Evolutionary conservation across 2,888 invertebrate genomes (phyloP), one percentile per base, ranked within the genome.

Genomic region (Lasioglossum oenotherae): DNA sequence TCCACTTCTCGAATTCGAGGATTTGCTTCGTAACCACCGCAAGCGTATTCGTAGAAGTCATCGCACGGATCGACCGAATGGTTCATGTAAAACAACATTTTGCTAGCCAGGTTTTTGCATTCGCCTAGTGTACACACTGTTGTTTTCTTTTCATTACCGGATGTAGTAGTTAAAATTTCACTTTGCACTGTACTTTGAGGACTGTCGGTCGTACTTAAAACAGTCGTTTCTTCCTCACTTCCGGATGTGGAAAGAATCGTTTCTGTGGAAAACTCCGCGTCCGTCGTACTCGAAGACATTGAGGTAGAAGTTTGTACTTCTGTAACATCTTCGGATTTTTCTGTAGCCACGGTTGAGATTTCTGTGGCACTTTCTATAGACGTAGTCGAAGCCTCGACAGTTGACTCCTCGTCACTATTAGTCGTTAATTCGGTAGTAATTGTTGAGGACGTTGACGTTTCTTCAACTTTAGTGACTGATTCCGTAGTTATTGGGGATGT

Each of bases 11-110:
- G 83, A 46, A 92, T 89, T 23, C 87, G 87, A 27, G 84, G 80
- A 89, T 93, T 90, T 2, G 90, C 85, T 67, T 92, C 90, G 71
- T 94, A 88, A 53, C 93, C 92, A 60, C 94, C 94, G 80, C 91
- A 91, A 46, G 91, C 89, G 35, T 91, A 91, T 31, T 91, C 91
- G 35, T 91, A 91, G 64, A 91, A 94, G 80, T 94, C 93, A 0
- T 93, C 92, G 78, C 94, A 94, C 31, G 93, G 90, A 80, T 93
- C 91, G 0, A 82, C 88, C 16, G 91, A 88, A 41, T 94, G 93
- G 85, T 94, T 92, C 93, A 94, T 94, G 67, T 91, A 92, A 10
- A 91, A 92, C 64, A 93, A 67, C 78, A 94, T 92, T 81, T 87
- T 91, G 67, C 92, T 92, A 0, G 92, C 90, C 6, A 91, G n/a